Evolutionary conservation across 2,797 vertebrate genomes (phyloP).

Genomic region (Rhadinocentrus ornatus): DNA sequence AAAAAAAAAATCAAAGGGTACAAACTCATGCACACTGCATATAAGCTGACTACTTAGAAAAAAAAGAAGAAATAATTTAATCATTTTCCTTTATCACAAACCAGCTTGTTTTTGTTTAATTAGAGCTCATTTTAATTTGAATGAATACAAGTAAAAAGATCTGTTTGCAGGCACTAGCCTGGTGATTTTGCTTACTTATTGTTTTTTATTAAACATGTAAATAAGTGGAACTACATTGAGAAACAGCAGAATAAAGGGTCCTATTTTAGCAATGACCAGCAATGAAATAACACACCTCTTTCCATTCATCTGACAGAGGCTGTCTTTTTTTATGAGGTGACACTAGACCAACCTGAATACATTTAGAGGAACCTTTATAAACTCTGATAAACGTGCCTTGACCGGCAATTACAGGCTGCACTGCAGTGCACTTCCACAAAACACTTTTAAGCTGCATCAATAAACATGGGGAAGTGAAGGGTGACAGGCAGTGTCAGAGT

Average conservation of each 20-base stretch:
- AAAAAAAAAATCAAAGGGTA: conserved; percentile 29
- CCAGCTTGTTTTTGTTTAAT: conserved; percentile 28
- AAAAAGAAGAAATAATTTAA: neutral
- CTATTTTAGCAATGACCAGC: conserved; percentile 20
- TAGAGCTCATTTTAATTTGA: conserved; percentile 21
- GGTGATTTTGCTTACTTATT: conserved; percentile 6
- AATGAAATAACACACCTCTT: conserved; percentile 33
- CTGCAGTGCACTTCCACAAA: conserved; percentile 56
- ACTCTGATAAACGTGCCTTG: conserved; percentile 66
- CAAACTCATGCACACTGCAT: neutral
- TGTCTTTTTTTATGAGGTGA: conserved; percentile 58
- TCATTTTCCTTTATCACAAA: conserved; percentile 2
- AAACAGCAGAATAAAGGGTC: neutral
- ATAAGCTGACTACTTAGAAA: neutral
- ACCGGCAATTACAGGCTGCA: conserved; percentile 60
- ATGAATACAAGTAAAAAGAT: neutral
- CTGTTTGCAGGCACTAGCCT: conserved; percentile 11
- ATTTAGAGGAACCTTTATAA: conserved; percentile 76
- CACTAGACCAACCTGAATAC: conserved; percentile 66
- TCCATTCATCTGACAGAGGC: conserved; percentile 60
- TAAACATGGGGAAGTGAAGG: conserved; percentile 58
- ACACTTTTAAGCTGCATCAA: conserved; percentile 61
- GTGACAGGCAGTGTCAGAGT: conserved; percentile 43
- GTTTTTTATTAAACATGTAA: conserved; percentile 1
- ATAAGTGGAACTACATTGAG: neutral